Percentiles rank a stretch among this genome's conserved stretches.
Evolutionary conservation across 2,888 invertebrate genomes (phyloP).

Genomic region (Xylocampa areola): DNA sequence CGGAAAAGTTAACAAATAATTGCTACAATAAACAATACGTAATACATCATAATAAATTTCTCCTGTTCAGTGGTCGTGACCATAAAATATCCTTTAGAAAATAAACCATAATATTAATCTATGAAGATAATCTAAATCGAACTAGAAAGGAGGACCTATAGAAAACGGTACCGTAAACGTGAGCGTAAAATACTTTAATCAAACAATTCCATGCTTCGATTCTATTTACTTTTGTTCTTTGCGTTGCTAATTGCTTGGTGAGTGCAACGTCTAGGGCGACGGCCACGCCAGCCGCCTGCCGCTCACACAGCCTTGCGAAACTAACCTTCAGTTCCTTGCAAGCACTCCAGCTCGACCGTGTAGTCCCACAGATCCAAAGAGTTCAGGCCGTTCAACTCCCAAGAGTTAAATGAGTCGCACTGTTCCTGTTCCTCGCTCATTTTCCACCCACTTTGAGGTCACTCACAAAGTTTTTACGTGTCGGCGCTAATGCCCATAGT

Average conservation of each 20-base stretch:
- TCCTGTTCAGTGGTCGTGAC: slow-evolving; percentile 24
- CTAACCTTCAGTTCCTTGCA: slow-evolving; percentile 94
- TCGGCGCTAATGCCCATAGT: slow-evolving; percentile 73
- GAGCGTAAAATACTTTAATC: slow-evolving; percentile 62
- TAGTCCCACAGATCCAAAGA: slow-evolving; percentile 96
- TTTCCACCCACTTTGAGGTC: slow-evolving; percentile 71
- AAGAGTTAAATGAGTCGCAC: slow-evolving; percentile 85
- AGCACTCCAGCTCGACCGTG: slow-evolving; percentile 94
- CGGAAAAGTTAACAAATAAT: slow-evolving; percentile 20
- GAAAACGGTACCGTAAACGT: slow-evolving; percentile 61
- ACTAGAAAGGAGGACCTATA: slow-evolving; percentile 53
- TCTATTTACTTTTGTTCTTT: slow-evolving; percentile 67
- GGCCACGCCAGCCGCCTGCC: slow-evolving; percentile 56
- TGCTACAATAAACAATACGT: slow-evolving; percentile 29
- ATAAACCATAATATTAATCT: slow-evolving; percentile 44
- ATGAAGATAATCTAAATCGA: slow-evolving; percentile 47
- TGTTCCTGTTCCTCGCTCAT: slow-evolving; percentile 86
- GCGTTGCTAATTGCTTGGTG: slow-evolving; percentile 68
- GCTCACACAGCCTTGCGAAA: slow-evolving; percentile 81
- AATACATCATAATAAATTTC: slow-evolving; percentile 32
- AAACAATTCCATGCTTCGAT: slow-evolving; percentile 73
- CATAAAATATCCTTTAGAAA: slow-evolving; percentile 49
- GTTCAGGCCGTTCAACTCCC: slow-evolving; percentile 90
- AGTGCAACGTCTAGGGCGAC: slow-evolving; percentile 54
- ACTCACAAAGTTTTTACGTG: slow-evolving; percentile 69